Percentiles rank a stretch among this genome's conserved stretches.
Conservation (phyloP, 2,888 invertebrate genomes). For the Leptinotarsa peninsularis region DNA sequence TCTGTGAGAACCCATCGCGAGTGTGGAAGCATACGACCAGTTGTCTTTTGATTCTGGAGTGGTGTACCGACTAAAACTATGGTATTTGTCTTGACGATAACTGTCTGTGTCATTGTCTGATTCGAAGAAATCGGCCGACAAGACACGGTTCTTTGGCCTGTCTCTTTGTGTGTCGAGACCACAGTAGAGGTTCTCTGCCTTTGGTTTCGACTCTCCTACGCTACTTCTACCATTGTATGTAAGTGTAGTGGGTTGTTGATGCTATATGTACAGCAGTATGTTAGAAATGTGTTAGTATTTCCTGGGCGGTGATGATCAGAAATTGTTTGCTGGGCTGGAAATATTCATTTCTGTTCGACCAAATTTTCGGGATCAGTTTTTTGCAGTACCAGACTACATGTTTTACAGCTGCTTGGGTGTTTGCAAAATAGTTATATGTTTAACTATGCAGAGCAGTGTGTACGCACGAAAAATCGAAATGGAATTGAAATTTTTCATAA, state of each 20-base stretch:
- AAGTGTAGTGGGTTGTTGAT: constrained; percentile 62
- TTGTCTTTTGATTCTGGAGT: constrained; percentile 57
- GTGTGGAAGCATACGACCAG: constrained; percentile 57
- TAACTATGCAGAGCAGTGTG: too few species aligned
- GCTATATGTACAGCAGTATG: constrained; percentile 64
- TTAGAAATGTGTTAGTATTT: constrained; percentile 64
- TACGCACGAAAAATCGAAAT: too few species aligned
- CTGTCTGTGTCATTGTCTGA: constrained; percentile 59
- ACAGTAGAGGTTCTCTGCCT: constrained; percentile 58
- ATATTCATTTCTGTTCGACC: neutral
- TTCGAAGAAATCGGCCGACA: constrained; percentile 59
- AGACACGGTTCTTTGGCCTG: constrained; percentile 52
- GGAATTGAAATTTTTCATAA: too few species aligned
- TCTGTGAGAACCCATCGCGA: constrained; percentile 54
- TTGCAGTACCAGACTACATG: neutral
- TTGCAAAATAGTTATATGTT: too few species aligned
- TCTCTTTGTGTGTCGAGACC: constrained; percentile 57
- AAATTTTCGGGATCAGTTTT: neutral
- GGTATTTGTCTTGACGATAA: constrained; percentile 56
- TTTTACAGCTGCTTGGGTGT: too few species aligned
- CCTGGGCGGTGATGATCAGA: constrained; percentile 24
- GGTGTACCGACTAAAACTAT: constrained; percentile 61
- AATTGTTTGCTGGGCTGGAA: neutral
- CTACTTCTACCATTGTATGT: constrained; percentile 66
- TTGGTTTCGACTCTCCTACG: constrained; percentile 61